A percentile compares a stretch with the other conserved stretches of the same genome.
Conservation (phyloP, 2,797 vertebrate species). For the Bovichtus variegatus region DNA sequence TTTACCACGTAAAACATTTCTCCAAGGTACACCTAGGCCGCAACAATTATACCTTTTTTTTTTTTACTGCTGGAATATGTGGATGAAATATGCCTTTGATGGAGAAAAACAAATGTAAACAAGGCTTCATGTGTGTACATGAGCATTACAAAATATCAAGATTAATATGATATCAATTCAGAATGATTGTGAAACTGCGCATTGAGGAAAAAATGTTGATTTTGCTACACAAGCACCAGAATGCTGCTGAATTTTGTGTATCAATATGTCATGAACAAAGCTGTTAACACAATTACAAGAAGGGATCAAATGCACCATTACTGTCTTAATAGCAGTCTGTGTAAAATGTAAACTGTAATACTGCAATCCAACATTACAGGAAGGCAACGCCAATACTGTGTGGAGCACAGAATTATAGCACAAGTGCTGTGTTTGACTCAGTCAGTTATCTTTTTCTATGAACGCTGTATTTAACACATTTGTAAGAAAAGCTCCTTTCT, state of each 20-base stretch:
- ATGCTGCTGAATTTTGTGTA: slow-evolving; percentile 61
- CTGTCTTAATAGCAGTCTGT: slow-evolving; percentile 63
- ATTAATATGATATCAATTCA: slow-evolving; percentile 14
- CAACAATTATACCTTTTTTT: slow-evolving; percentile 28
- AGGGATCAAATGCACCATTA: slow-evolving; percentile 72
- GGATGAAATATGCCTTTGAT: slow-evolving; percentile 45
- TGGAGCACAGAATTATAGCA: slow-evolving; percentile 59
- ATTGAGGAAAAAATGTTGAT: slow-evolving; percentile 34
- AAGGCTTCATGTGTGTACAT: slow-evolving; percentile 49
- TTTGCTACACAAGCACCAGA: slow-evolving; percentile 79
- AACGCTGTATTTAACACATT: slow-evolving; percentile 41
- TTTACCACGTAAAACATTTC: slow-evolving; percentile 32
- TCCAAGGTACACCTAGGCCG: slow-evolving; percentile 21
- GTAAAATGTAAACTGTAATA: slow-evolving; percentile 76
- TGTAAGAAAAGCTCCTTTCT: slow-evolving; percentile 39
- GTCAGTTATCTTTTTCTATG: slow-evolving; percentile 11
- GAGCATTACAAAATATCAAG: slow-evolving; percentile 39
- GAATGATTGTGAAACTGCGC: slow-evolving; percentile 31
- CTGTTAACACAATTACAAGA: slow-evolving; percentile 50
- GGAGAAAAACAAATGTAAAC: slow-evolving; percentile 51
- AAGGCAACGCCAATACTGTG: slow-evolving; percentile 72
- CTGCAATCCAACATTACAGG: slow-evolving; percentile 65
- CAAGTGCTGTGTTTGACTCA: slow-evolving; percentile 45
- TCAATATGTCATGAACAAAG: slow-evolving; percentile 46
- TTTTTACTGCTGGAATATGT: slow-evolving; percentile 44